phyloP scores from a whole-genome alignment of 1,140 invertebrate genomes.

The Tetramorium parvispinum region DNA sequence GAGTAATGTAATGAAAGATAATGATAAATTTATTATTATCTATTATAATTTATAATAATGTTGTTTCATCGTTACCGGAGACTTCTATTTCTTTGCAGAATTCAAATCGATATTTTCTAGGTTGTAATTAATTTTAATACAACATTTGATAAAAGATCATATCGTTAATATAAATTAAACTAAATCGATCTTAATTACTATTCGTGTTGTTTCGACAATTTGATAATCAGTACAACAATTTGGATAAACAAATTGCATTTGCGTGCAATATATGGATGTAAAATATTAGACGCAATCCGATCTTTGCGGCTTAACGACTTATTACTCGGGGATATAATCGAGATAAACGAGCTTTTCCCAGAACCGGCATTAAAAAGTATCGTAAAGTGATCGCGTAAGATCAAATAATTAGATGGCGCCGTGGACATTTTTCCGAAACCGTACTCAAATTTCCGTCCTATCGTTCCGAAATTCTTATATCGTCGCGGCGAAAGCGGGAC shows the following conservation, averaged over 20 bases:
- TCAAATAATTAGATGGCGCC: constrained; percentile 42
- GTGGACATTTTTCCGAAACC: constrained; percentile 1
- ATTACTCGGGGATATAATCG: neutral
- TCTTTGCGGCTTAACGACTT: neutral
- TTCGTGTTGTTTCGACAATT: neutral
- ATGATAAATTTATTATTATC: neutral
- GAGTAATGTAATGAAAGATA: neutral
- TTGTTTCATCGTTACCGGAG: neutral
- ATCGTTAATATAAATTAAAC: neutral
- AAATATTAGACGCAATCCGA: neutral
- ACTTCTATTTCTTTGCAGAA: neutral
- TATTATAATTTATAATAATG: neutral
- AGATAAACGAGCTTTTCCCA: neutral
- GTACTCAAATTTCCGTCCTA: constrained; percentile 44
- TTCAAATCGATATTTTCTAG: neutral
- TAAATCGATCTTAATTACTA: neutral
- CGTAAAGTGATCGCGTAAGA: constrained; percentile 29
- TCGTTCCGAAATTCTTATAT: constrained; percentile 34
- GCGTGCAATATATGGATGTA: neutral
- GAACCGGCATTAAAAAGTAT: constrained; percentile 10
- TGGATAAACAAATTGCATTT: neutral
- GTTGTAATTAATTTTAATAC: neutral
- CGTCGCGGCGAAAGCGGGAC: constrained; percentile 39
- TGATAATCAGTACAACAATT: neutral
- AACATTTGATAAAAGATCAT: neutral